A percentile compares a stretch with the other conserved stretches of the same genome.
Conservation (phyloP, 2,888 invertebrate genomes). For the Furcula furcula region DNA sequence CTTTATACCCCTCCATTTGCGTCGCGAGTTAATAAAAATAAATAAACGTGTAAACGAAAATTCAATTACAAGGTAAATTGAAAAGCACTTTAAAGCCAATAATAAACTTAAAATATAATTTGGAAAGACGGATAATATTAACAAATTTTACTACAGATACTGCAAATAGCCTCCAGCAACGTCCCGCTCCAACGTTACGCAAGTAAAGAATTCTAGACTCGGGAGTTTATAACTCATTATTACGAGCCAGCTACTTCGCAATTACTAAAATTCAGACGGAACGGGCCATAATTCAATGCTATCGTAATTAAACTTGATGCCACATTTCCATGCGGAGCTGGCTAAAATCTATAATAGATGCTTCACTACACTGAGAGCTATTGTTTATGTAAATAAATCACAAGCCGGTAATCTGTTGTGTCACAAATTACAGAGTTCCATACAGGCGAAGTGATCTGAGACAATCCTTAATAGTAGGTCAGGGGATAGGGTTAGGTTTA, state of each 20-base stretch:
- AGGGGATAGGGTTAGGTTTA: slow-evolving; percentile 45
- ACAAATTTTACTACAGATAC: not conserved
- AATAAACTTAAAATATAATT: not conserved
- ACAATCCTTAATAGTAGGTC: slow-evolving; percentile 72
- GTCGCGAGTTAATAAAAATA: too few relatives aligned
- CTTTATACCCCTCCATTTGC: too few relatives aligned
- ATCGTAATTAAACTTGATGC: slow-evolving; percentile 39
- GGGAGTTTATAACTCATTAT: slow-evolving; percentile 12
- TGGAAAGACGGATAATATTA: not conserved
- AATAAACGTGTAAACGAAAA: too few relatives aligned
- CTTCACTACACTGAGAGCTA: slow-evolving; percentile 35
- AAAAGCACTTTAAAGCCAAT: too few relatives aligned
- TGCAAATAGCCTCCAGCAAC: not conserved
- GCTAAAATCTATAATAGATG: slow-evolving; percentile 59
- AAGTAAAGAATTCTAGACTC: slow-evolving; percentile 20
- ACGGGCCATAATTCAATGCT: slow-evolving; percentile 29
- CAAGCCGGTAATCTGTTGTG: slow-evolving; percentile 49
- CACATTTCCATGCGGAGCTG: slow-evolving; percentile 29
- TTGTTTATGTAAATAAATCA: slow-evolving; percentile 76
- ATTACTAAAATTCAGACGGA: slow-evolving; percentile 23
- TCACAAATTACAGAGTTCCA: slow-evolving; percentile 68
- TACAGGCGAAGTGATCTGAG: slow-evolving; percentile 61
- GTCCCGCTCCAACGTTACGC: slow-evolving; percentile 8
- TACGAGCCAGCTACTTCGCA: slow-evolving; percentile 9
- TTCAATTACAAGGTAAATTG: too few relatives aligned